phyloP scores from a whole-genome alignment of 2,888 invertebrate genomes.

The Coelopa pilipes region DNA sequence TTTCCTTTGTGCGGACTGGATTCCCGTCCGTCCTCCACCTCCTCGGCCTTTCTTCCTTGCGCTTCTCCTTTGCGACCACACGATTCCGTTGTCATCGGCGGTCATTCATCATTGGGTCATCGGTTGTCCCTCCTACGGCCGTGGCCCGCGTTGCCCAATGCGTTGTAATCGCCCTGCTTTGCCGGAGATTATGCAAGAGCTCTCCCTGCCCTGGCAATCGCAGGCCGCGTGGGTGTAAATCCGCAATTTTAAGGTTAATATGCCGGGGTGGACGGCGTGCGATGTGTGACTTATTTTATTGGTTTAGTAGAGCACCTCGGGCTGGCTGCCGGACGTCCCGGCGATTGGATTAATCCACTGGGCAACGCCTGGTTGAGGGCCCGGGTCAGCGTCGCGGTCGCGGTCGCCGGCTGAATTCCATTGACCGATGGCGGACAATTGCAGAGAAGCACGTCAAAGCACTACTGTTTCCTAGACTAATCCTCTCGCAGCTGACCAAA shows the following conservation, averaged over 20 bases:
- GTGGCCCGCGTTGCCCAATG: conserved; percentile 42
- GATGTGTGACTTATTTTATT: conserved; percentile 55
- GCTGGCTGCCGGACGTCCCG: neutral
- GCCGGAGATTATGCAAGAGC: conserved; percentile 64
- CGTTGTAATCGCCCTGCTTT: conserved; percentile 59
- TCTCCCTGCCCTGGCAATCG: no score
- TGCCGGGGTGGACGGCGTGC: conserved; percentile 41
- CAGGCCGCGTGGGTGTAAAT: conserved; percentile 57
- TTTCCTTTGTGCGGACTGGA: neutral
- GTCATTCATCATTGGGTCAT: neutral
- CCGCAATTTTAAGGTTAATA: conserved; percentile 58
- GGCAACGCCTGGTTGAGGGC: no score
- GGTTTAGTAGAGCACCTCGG: conserved; percentile 55
- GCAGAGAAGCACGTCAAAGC: no score
- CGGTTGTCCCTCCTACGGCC: neutral
- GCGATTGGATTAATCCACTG: no score
- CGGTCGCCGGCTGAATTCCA: no score
- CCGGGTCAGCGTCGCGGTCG: no score
- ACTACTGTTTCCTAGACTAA: no score
- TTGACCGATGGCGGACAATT: no score
- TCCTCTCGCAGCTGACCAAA: no score
- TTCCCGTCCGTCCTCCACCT: neutral
- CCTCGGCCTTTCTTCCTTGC: conserved; percentile 44
- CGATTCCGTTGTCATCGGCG: neutral
- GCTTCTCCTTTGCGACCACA: neutral